These are phyloP conservation scores for Vollenhovia emeryi DNA, from an alignment of 1,140 invertebrate species.

Conservation along the genomic window DNA sequence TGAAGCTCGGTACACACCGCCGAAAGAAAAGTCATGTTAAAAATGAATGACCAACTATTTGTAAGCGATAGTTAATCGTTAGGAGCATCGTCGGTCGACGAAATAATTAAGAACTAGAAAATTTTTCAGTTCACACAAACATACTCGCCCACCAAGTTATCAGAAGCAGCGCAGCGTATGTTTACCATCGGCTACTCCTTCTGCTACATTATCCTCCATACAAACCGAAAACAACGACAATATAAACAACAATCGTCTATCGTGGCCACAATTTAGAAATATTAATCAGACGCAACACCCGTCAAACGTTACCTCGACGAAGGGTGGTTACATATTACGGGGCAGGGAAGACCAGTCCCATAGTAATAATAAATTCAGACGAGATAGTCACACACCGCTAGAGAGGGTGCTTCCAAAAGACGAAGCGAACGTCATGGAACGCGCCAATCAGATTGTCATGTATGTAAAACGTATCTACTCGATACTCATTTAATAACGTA, in stretches of 20 bases:
- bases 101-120: slow-evolving; percentile 81
- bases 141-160: slow-evolving; percentile 83
- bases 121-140: slow-evolving; percentile 86
- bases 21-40: not conserved
- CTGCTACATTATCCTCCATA: slow-evolving; percentile 80
- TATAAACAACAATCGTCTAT: slow-evolving; percentile 85
- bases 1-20: not conserved
- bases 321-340: slow-evolving; percentile 80
- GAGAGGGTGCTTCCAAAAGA: slow-evolving; percentile 88
- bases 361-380: slow-evolving; percentile 84
- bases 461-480: slow-evolving; percentile 86
- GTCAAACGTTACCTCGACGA: slow-evolving; percentile 78
- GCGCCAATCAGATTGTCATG: slow-evolving; percentile 94
- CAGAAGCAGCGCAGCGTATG: slow-evolving; percentile 85
- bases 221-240: slow-evolving; percentile 85
- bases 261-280: slow-evolving; percentile 85
- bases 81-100: slow-evolving; percentile 18
- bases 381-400: slow-evolving; percentile 84
- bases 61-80: slow-evolving; percentile 43
- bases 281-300: slow-evolving; percentile 84
- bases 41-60: not conserved
- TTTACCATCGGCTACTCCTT: slow-evolving; percentile 75
- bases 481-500: slow-evolving; percentile 69
- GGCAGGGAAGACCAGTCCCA: slow-evolving; percentile 82
- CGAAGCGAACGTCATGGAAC: slow-evolving; percentile 92